phyloP scores from a whole-genome alignment of 2,113 vertebrate species.

The Pollachius pollachius region DNA sequence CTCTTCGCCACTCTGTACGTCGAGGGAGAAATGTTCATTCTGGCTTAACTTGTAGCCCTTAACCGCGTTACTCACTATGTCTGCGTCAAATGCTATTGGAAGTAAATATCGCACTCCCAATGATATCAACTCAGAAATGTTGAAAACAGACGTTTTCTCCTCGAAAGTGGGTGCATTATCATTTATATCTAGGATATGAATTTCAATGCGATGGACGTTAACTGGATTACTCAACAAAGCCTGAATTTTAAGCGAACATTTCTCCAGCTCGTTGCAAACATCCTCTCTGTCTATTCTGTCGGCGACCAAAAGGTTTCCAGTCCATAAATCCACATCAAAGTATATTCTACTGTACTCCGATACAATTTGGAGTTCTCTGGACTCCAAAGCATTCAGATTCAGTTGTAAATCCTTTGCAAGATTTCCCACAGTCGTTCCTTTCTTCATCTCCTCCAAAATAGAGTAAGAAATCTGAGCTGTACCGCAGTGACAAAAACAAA shows the following conservation, averaged over 20 bases:
- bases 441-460: constrained; percentile 63
- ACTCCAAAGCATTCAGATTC: constrained; percentile 45
- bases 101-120: constrained; percentile 33
- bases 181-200: constrained; percentile 63
- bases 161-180: constrained; percentile 62
- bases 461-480: constrained; percentile 59
- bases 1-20: constrained; percentile 30
- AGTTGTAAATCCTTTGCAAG: constrained; percentile 67
- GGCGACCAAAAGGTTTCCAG: constrained; percentile 53
- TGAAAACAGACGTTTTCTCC: background rate
- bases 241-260: constrained; percentile 60
- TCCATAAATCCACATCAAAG: constrained; percentile 55
- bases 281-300: constrained; percentile 68
- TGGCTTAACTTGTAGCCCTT: constrained; percentile 29
- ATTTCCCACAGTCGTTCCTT: constrained; percentile 64
- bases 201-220: constrained; percentile 49
- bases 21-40: constrained; percentile 35
- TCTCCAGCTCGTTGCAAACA: constrained; percentile 44
- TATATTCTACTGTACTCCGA: constrained; percentile 54
- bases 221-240: constrained; percentile 57
- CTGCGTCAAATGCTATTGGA: constrained; percentile 41
- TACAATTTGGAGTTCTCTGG: constrained; percentile 46
- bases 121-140: constrained; percentile 37
- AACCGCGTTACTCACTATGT: constrained; percentile 27
- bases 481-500: constrained; percentile 23